A percentile compares a stretch with the other conserved stretches of the same genome.
phyloP scores from a whole-genome alignment of 2,113 vertebrate genomes.

The Hemichromis elongatus region DNA sequence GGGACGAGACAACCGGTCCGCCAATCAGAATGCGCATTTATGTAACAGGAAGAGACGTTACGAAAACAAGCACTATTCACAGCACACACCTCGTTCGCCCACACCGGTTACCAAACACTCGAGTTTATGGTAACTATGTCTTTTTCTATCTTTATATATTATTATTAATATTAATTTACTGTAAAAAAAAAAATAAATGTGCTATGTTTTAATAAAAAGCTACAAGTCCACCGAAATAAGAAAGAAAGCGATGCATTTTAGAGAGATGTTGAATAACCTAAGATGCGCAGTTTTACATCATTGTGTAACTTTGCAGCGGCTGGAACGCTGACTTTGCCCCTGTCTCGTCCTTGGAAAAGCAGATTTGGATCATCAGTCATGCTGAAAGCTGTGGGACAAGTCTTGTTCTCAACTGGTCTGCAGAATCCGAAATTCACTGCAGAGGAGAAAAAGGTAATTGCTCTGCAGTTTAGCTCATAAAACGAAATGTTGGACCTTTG shows the following conservation, averaged over 20 bases:
- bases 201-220: not conserved
- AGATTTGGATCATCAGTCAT: constrained; percentile 38
- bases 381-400: constrained; percentile 71
- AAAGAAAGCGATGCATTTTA: not conserved
- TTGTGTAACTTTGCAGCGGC: not conserved
- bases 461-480: not conserved
- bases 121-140: not conserved
- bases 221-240: not conserved
- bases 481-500: not conserved
- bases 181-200: not conserved
- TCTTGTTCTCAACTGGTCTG: constrained; percentile 66
- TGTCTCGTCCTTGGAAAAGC: not conserved
- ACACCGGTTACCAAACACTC: no score
- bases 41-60: constrained; percentile 22
- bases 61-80: not conserved
- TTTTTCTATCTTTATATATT: not conserved
- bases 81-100: not conserved
- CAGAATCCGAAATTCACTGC: constrained; percentile 67
- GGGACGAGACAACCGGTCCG: not conserved
- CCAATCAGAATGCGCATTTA: constrained; percentile 10
- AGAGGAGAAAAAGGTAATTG: constrained; percentile 62
- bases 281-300: not conserved
- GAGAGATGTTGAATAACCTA: not conserved
- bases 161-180: not conserved
- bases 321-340: not conserved